Evolutionary conservation across 2,888 invertebrate species (phyloP), one percentile per base, ranked within the genome.

Genomic region (Acronicta alni): DNA sequence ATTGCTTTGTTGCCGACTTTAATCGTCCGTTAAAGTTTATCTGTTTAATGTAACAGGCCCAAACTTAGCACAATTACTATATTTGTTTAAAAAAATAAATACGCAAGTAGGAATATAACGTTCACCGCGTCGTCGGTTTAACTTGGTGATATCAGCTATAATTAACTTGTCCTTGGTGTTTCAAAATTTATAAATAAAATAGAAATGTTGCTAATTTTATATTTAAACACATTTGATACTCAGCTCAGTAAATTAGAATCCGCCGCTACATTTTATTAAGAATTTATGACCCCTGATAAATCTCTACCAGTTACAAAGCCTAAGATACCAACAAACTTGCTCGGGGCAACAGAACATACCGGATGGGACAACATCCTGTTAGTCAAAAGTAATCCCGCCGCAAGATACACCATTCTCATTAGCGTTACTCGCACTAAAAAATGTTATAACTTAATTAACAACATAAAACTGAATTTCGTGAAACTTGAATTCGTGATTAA

Each of bases 331-430:
- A 72, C 62, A 57, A 54, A 60, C n/a, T 49, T 56, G 59, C 60
- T 64, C 56, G 61, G 52, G 56, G 55, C 63, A 72, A 54, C 51
- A 67, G 12, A 58, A 59, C 41, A 41, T 46, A 61, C 75, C 75
- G 72, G 75, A 77, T 68, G 70, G 55, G 61, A 52, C 68, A 38
- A 67, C 60, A 77, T 75, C 72, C 72, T 70, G 52, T 48, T 57
- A 68, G 49, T 46, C 54, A 46, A 17, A 75, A 58, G 39, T 42
- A 51, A 57, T 57, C 23, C 30, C 9, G 56, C 38, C 41, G 16
- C 53, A 65, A 73, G 43, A 47, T 43, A 30, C 45, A 42, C 61
- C 44, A n/a, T 53, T 38, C 43, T 66, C 49, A 74, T 61, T 54
- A 57, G 20, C 26, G 18, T 48, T 37, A 17, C 15, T 32, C 4